These are phyloP conservation scores for Drosophila stalkeri DNA, from an alignment of 2,888 invertebrate species.

Conservation along the genomic window DNA sequence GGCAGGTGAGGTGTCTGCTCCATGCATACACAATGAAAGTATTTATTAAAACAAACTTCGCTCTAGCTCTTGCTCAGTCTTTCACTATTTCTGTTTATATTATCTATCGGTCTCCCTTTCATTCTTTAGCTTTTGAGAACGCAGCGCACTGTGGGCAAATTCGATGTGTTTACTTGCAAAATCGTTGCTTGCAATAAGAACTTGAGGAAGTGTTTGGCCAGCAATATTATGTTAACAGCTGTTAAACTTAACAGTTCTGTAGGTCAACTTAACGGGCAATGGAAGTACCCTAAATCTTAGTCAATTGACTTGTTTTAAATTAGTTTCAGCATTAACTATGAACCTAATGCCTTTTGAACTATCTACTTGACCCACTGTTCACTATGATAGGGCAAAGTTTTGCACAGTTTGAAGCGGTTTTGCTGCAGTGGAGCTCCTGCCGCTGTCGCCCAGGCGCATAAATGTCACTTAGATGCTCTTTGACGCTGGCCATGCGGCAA, in stretches of 20 bases:
- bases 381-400: slow-evolving; percentile 45
- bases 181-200: too few species aligned
- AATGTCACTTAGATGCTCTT: slow-evolving; percentile 81
- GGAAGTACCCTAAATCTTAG: too few species aligned
- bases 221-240: background rate
- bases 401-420: slow-evolving; percentile 30
- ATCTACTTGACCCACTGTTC: background rate
- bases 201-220: background rate
- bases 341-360: background rate
- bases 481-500: slow-evolving; percentile 61
- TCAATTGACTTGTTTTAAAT: background rate
- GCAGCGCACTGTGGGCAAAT: slow-evolving; percentile 19
- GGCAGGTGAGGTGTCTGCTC: slow-evolving; percentile 56
- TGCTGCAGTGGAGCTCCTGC: slow-evolving; percentile 2
- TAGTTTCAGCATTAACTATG: background rate
- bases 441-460: slow-evolving; percentile 69
- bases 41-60: slow-evolving; percentile 80
- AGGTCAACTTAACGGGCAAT: background rate
- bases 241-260: background rate
- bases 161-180: background rate
- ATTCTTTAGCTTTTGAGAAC: background rate
- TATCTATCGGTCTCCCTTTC: background rate
- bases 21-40: slow-evolving; percentile 74
- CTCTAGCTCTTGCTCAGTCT: slow-evolving; percentile 6
- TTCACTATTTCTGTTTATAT: background rate